These are phyloP conservation scores for Leptosomus discolor DNA, from an alignment of 2,113 vertebrate genomes.

Conservation along the genomic window DNA sequence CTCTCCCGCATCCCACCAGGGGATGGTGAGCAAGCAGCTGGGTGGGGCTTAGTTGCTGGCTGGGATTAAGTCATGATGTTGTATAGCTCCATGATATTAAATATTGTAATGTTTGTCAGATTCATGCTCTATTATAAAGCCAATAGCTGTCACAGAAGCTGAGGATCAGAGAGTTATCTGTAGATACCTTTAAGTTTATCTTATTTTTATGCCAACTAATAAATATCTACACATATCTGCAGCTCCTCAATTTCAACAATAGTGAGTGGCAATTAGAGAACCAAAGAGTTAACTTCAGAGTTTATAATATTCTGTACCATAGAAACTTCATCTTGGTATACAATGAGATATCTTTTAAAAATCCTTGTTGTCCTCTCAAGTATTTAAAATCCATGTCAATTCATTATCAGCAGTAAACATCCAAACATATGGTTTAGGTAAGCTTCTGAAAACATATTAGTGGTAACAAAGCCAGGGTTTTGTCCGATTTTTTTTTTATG, in stretches of 20 bases:
- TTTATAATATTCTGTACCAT: neutral
- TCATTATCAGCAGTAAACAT: neutral
- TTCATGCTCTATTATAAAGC: neutral
- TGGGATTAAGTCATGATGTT: neutral
- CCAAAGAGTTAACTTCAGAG: neutral
- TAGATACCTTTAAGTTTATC: neutral
- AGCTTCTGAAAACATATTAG: neutral
- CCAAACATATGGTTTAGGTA: neutral
- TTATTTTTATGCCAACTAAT: neutral
- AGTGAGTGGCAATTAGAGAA: neutral
- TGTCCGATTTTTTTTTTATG: neutral
- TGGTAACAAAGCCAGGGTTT: neutral
- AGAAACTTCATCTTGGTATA: neutral
- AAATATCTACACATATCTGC: neutral
- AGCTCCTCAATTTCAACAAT: neutral
- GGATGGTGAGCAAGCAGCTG: neutral
- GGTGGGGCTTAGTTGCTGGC: neutral
- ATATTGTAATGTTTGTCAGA: neutral
- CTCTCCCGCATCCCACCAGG: neutral
- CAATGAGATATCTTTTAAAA: neutral
- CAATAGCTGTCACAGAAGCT: neutral
- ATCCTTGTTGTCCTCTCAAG: neutral
- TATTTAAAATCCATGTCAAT: neutral
- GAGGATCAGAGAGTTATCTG: neutral
- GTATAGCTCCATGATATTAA: neutral